A percentile compares a stretch with the other conserved stretches of the same genome.
Conservation (phyloP, 2,113 vertebrate species). For the Pandion haliaetus region DNA sequence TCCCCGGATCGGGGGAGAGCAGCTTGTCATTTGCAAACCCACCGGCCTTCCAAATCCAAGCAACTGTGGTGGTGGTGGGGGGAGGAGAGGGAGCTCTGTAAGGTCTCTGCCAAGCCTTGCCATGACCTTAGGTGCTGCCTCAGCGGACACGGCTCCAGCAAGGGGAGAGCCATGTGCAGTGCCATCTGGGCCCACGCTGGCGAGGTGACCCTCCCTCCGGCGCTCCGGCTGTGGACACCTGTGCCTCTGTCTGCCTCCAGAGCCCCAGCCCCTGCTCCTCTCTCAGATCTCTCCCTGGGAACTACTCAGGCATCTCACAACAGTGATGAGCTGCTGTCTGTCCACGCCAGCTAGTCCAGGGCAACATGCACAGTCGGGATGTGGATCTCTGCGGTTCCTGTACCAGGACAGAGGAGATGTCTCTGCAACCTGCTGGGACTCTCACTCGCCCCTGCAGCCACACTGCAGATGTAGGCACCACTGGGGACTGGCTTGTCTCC, state of each 20-base stretch:
- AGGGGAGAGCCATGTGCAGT: conserved; percentile 42
- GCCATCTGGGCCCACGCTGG: conserved; percentile 57
- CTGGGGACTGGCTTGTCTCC: not conserved
- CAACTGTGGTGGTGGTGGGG: not conserved
- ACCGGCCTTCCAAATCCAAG: not conserved
- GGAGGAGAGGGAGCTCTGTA: not conserved
- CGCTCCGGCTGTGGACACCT: conserved; percentile 23
- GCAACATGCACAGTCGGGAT: accelerated
- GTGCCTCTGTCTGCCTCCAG: conserved; percentile 31
- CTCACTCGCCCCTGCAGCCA: not conserved
- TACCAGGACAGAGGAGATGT: too few relatives aligned
- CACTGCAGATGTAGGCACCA: not conserved
- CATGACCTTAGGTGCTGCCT: conserved; percentile 65
- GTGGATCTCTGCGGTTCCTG: not conserved
- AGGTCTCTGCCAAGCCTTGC: conserved; percentile 37
- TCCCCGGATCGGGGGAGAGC: not conserved
- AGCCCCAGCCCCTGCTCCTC: not conserved
- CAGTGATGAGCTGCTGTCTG: not conserved
- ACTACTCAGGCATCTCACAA: not conserved
- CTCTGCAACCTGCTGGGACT: not conserved
- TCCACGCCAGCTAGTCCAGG: not conserved
- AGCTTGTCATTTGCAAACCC: not conserved
- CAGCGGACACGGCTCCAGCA: conserved; percentile 11
- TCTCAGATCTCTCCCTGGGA: not conserved
- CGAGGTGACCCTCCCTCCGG: conserved; percentile 64